Evolutionary conservation across 2,113 vertebrate species (phyloP), one percentile per base, ranked within the genome.

Genomic region (Opisthocomus hoazin): DNA sequence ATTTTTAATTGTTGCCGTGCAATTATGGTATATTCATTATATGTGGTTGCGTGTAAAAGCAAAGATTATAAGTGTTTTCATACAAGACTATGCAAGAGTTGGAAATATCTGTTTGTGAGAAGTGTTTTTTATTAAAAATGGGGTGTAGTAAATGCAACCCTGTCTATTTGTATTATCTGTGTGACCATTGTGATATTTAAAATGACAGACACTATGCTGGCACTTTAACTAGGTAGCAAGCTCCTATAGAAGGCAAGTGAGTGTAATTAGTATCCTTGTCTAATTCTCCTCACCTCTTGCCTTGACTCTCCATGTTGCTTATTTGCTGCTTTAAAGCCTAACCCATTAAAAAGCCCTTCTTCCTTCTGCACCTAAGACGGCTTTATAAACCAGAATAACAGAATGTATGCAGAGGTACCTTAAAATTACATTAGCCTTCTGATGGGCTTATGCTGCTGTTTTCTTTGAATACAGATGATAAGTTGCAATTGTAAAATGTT

Each of bases 91-190:
- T 94, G 87, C 89, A 83, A 93, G 48, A 93, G 46, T 77, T 91
- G 95, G 66, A 95, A 96, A 66, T 87, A 76, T 29, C 36, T 91
- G 87, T 97, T 97, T 94, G 90, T 96, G 53, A 84, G 34, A 92
- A 87, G 83, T 92, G 29, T 12, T 80, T 94, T 90, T 87, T 93
- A 94, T 96, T 96, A 96, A 96, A 97, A 71, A 64, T 36, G 43
- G 39, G 68, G 64, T 85, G 60, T 87, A 80, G n/a, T 71, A 85
- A 88, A 85, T 66, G 65, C 58, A 90, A 20, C 43, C 41, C 50
- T 95, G 68, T 36, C 73, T 95, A 79, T 94, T 90, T 97, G 77
- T 81, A 87, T 92, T 88, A 86, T 80, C 53, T 65, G 23, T 88
- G 63, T 69, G 71, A 94, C 89, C 19, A 37, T 43, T 82, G 29